These are phyloP conservation scores for Dryobotodes eremita DNA, from an alignment of 2,888 invertebrate species.

Conservation along the genomic window DNA sequence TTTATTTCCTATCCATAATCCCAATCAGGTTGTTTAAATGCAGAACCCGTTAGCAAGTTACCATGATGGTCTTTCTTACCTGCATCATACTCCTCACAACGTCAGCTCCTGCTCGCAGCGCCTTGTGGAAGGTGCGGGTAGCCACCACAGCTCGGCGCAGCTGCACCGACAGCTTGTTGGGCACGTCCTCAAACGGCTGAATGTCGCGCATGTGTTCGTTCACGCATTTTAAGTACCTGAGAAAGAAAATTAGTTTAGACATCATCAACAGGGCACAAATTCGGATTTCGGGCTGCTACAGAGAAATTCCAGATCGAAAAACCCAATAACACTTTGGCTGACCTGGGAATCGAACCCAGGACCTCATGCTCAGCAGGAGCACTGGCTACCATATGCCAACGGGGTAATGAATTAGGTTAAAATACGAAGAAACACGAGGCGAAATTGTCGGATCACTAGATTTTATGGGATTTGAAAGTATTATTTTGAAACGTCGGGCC, in stretches of 20 bases:
- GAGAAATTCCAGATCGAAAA: background rate
- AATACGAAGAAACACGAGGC: background rate
- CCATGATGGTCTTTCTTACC: constrained; percentile 83
- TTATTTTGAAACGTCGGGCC: background rate
- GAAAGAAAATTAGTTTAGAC: constrained; percentile 6
- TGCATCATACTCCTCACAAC: constrained; percentile 94
- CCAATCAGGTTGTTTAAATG: background rate
- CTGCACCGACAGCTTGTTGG: constrained; percentile 96
- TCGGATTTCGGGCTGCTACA: background rate
- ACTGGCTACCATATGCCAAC: background rate
- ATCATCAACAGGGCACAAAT: background rate
- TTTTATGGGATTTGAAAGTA: constrained; percentile 8
- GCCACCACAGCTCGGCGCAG: constrained; percentile 98
- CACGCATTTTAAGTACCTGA: constrained; percentile 95
- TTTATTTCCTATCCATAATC: background rate
- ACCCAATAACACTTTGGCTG: too few relatives aligned
- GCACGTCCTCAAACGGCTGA: constrained; percentile 98
- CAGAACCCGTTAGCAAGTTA: background rate
- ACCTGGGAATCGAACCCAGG: background rate
- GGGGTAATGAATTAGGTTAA: background rate
- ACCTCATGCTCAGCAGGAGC: background rate
- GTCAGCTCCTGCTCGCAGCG: constrained; percentile 95
- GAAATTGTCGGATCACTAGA: background rate
- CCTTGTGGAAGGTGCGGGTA: constrained; percentile 97
- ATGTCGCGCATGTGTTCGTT: constrained; percentile 97